Evolutionary conservation across 1,140 invertebrate species (phyloP).

Genomic region (Mya arenaria): DNA sequence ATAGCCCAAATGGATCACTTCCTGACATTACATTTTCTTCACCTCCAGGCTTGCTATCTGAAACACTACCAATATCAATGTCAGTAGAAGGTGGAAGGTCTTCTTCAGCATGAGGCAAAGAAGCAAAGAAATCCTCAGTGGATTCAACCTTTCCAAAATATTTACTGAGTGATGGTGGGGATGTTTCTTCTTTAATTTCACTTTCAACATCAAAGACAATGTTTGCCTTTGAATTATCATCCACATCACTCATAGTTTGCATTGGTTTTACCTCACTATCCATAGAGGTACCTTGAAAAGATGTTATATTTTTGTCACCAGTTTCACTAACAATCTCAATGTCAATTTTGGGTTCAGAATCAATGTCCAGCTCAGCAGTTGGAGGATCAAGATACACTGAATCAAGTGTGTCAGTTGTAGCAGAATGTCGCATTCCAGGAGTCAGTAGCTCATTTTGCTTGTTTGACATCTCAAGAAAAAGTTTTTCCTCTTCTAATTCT

Average conservation of each 20-base stretch:
- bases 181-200: background rate
- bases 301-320: background rate
- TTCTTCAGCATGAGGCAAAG: constrained; percentile 11
- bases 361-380: constrained; percentile 64
- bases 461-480: constrained; percentile 3
- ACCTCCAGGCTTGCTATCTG: background rate
- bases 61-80: background rate
- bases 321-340: background rate
- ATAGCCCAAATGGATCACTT: background rate
- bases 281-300: background rate
- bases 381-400: constrained; percentile 73
- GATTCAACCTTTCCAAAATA: constrained; percentile 51
- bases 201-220: background rate
- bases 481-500: constrained; percentile 49
- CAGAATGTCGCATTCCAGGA: constrained; percentile 60
- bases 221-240: background rate
- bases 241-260: background rate
- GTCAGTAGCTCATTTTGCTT: background rate
- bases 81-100: background rate
- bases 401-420: constrained; percentile 76
- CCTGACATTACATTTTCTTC: background rate
- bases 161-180: constrained; percentile 47
- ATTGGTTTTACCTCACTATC: background rate
- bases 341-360: constrained; percentile 24
- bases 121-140: constrained; percentile 24